Evolutionary conservation across 2,888 invertebrate species (phyloP).

Genomic region (Drosophila dives): DNA sequence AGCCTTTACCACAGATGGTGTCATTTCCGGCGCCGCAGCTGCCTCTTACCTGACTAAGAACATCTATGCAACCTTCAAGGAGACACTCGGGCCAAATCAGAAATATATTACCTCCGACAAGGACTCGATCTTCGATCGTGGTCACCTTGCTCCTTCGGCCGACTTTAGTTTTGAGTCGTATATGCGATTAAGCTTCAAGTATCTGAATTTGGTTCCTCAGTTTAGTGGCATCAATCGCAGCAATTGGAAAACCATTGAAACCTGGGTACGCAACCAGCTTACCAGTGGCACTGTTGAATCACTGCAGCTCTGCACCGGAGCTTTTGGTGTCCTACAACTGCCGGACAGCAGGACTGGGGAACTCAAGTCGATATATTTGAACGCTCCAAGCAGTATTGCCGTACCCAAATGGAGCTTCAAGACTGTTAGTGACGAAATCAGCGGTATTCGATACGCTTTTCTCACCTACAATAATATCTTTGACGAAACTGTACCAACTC

Average conservation of each 20-base stretch:
- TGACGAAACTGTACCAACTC: background rate
- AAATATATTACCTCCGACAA: constrained; percentile 1
- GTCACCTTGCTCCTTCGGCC: constrained; percentile 85
- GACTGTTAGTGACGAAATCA: constrained; percentile 25
- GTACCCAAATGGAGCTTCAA: constrained; percentile 61
- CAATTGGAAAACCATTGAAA: constrained; percentile 86
- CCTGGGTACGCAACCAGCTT: constrained; percentile 67
- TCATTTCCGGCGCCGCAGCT: constrained; percentile 34
- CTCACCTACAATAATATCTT: constrained; percentile 52
- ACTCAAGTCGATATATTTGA: constrained; percentile 32
- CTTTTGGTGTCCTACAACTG: constrained; percentile 37
- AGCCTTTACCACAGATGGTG: constrained; percentile 38
- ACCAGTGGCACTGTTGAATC: background rate
- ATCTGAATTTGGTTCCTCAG: constrained; percentile 86
- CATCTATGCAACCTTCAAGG: constrained; percentile 46
- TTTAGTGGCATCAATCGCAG: constrained; percentile 86
- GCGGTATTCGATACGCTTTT: constrained; percentile 20
- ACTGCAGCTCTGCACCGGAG: constrained; percentile 50
- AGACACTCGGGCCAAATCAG: constrained; percentile 38
- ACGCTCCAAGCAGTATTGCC: constrained; percentile 13
- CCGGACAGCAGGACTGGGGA: background rate
- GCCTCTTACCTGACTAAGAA: constrained; percentile 37
- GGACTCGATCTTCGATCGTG: constrained; percentile 80
- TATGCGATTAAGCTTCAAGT: constrained; percentile 85
- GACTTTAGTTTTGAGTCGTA: constrained; percentile 85